These are phyloP conservation scores for Vicugna pacos DNA, from an alignment of 2,113 vertebrate species.

Conservation along the genomic window DNA sequence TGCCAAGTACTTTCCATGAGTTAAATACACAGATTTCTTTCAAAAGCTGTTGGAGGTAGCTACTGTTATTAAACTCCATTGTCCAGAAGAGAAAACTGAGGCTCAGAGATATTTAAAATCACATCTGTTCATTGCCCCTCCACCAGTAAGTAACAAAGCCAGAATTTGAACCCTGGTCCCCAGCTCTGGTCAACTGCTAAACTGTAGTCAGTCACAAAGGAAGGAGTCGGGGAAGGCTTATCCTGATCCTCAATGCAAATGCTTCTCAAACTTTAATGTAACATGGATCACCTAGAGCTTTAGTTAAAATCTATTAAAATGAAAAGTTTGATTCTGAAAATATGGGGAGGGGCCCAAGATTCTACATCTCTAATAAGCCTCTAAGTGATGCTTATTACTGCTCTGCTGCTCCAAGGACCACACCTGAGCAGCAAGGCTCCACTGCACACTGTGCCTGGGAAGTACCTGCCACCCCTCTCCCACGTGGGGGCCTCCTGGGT, in stretches of 20 bases:
- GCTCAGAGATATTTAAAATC: background rate
- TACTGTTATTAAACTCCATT: background rate
- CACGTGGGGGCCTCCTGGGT: background rate
- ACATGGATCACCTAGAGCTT: background rate
- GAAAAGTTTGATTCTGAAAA: slow-evolving; percentile 22
- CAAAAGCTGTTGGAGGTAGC: background rate
- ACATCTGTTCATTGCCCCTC: background rate
- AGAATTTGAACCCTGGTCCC: background rate
- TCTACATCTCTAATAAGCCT: background rate
- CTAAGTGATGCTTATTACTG: background rate
- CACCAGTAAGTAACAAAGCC: background rate
- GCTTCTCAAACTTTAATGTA: background rate
- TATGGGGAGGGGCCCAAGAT: background rate
- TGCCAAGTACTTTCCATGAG: background rate
- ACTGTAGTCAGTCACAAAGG: background rate
- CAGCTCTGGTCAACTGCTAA: background rate
- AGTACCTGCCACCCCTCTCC: background rate
- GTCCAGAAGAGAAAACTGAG: slow-evolving; percentile 20
- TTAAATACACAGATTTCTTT: background rate
- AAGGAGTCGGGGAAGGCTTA: background rate
- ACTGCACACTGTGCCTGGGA: background rate
- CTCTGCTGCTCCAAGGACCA: background rate
- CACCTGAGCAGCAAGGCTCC: background rate
- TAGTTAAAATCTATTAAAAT: background rate
- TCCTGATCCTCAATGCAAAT: background rate